A percentile compares a stretch with the other conserved stretches of the same genome.
phyloP scores from a whole-genome alignment of 2,888 invertebrate species.

The Tryphoninae sp. region DNA sequence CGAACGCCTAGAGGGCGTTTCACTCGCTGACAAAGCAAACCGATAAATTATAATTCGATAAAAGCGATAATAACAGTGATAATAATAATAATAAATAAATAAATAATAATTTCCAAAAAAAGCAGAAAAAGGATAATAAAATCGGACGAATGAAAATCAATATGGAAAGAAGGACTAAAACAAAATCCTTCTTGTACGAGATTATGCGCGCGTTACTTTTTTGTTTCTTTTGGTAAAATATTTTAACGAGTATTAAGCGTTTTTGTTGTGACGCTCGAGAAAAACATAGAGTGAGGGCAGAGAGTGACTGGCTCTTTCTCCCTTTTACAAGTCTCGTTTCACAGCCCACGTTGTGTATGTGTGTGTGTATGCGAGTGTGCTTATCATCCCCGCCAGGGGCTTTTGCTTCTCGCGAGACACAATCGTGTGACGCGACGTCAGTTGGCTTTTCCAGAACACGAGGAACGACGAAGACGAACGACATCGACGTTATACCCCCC shows the following conservation, averaged over 20 bases:
- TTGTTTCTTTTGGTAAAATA: too few relatives aligned
- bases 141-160: neutral
- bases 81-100: neutral
- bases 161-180: too few relatives aligned
- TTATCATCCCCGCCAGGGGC: neutral
- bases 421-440: slow-evolving; percentile 19
- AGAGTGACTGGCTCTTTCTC: too few relatives aligned
- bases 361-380: neutral
- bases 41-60: neutral
- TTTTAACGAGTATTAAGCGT: too few relatives aligned
- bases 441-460: neutral
- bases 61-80: neutral
- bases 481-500: slow-evolving; percentile 2
- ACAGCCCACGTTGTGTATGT: neutral
- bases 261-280: too few relatives aligned
- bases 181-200: too few relatives aligned
- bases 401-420: slow-evolving; percentile 4
- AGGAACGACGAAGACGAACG: slow-evolving; percentile 7
- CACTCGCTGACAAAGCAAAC: neutral
- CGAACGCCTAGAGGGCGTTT: neutral
- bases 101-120: neutral
- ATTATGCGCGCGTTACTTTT: too few relatives aligned
- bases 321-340: too few relatives aligned
- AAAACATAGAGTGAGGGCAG: too few relatives aligned
- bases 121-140: neutral